A percentile compares a stretch with the other conserved stretches of the same genome.
Evolutionary conservation across 2,797 vertebrate species (phyloP).

Genomic region (Xiphorhynchus erythropygius): DNA sequence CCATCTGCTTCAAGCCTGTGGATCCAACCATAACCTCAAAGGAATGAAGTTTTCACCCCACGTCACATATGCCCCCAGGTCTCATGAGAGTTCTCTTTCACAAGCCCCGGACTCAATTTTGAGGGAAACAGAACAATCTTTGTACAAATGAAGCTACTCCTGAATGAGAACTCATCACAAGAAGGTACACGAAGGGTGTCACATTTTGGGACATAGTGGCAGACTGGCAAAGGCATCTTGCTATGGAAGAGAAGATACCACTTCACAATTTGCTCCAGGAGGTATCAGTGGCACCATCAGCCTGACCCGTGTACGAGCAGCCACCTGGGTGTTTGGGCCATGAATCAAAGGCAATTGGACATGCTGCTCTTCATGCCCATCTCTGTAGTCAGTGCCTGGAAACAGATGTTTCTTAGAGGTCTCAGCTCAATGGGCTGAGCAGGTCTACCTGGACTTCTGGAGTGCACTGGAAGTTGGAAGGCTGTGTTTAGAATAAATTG

Average conservation of each 20-base stretch:
- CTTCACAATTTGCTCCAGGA: not conserved
- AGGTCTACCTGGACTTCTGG: not conserved
- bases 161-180: accelerated
- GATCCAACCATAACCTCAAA: not conserved
- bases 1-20: not conserved
- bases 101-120: not conserved
- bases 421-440: not conserved
- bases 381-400: not conserved
- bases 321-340: not conserved
- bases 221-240: not conserved
- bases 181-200: not conserved
- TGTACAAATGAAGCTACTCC: not conserved
- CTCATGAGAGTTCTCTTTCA: not conserved
- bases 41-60: not conserved
- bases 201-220: accelerated
- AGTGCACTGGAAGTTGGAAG: not conserved
- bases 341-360: not conserved
- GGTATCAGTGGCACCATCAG: not conserved
- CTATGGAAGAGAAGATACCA: not conserved
- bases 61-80: not conserved
- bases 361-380: not conserved
- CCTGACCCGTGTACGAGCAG: not conserved
- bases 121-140: not conserved
- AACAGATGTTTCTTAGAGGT: not conserved
- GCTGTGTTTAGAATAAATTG: not conserved